Evolutionary conservation across 2,888 invertebrate genomes (phyloP).

Genomic region (Oligia strigilis): DNA sequence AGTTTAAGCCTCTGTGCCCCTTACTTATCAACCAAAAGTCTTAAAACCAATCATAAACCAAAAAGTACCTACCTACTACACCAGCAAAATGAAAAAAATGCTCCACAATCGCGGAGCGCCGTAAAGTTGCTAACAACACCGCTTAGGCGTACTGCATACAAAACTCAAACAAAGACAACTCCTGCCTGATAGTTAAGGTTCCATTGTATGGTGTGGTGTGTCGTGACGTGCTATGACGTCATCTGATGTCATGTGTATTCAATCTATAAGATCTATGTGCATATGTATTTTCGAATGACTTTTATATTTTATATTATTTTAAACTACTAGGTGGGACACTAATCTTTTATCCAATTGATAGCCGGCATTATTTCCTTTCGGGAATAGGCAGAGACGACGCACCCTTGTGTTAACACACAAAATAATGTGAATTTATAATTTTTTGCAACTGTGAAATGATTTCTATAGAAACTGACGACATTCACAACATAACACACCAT

Average conservation of each 20-base stretch:
- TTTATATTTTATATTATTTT: neutral
- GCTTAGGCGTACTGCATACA: slow-evolving; percentile 56
- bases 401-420: neutral
- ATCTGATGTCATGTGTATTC: neutral
- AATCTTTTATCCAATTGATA: neutral
- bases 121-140: slow-evolving; percentile 38
- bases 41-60: slow-evolving; percentile 30
- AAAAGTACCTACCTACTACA: slow-evolving; percentile 12
- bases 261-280: neutral
- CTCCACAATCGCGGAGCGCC: neutral
- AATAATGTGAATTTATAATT: neutral
- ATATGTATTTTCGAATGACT: neutral
- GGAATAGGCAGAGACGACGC: neutral
- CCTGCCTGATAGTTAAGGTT: neutral
- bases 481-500: neutral
- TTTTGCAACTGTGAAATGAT: neutral
- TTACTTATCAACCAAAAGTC: neutral
- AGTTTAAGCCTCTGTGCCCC: neutral
- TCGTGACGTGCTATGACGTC: neutral
- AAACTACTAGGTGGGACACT: neutral
- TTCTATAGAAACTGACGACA: neutral
- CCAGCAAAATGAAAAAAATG: slow-evolving; percentile 9
- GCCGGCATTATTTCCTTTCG: too few species aligned
- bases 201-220: neutral
- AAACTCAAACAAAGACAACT: slow-evolving; percentile 47